Percentiles rank a stretch among this genome's conserved stretches.
Conservation (phyloP, 2,113 vertebrate genomes). For the Myxocyprinus asiaticus region DNA sequence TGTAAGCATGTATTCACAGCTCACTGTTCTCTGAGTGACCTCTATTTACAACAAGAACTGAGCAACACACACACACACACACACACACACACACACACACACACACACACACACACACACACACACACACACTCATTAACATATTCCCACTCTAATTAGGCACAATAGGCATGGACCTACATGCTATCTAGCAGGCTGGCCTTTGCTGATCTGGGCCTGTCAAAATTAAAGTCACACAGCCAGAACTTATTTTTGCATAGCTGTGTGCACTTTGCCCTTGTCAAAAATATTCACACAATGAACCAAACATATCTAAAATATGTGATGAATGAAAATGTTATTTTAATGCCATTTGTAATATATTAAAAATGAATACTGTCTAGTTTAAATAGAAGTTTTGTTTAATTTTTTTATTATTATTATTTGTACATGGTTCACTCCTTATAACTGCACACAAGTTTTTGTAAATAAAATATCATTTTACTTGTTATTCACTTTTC, state of each 20-base stretch:
- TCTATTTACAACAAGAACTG: neutral
- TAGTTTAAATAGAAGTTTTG: too few relatives aligned
- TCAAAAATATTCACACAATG: neutral
- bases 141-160: neutral
- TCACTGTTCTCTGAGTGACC: neutral
- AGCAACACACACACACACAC: too few relatives aligned
- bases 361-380: too few relatives aligned
- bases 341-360: too few relatives aligned
- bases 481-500: neutral
- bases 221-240: neutral
- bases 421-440: neutral
- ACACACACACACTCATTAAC: neutral
- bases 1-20: neutral
- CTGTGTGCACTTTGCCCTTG: neutral
- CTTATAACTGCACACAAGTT: too few relatives aligned
- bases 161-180: neutral
- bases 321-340: too few relatives aligned
- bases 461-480: neutral
- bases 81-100: too few relatives aligned
- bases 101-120: neutral
- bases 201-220: neutral
- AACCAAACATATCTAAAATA: too few relatives aligned
- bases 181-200: neutral
- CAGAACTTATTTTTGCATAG: neutral
- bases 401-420: too few relatives aligned